Conservation (phyloP, 2,888 invertebrate genomes). For the Sarcophaga caerulescens region DNA sequence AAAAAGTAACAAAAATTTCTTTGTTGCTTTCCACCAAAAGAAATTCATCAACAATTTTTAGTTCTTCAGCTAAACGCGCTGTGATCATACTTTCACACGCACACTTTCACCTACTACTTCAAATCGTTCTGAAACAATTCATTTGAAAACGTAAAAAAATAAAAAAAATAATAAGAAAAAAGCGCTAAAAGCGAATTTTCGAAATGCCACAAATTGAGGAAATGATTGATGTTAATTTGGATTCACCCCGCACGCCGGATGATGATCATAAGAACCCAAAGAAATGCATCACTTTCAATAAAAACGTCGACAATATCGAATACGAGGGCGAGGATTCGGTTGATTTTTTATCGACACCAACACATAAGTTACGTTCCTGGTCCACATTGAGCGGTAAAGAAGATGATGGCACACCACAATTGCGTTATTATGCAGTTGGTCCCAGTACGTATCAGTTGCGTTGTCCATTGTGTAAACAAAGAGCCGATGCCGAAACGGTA, state of each 20-base stretch:
- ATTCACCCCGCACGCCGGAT: conserved; percentile 69
- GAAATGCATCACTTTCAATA: conserved; percentile 52
- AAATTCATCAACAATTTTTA: conserved; percentile 23
- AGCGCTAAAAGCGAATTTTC: background rate
- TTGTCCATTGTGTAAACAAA: conserved; percentile 77
- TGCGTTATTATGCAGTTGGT: conserved; percentile 78
- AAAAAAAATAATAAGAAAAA: too few relatives aligned
- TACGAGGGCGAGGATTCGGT: conserved; percentile 42
- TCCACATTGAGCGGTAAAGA: conserved; percentile 34
- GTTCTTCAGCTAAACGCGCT: conserved; percentile 43
- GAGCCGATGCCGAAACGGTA: conserved; percentile 75
- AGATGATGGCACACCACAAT: conserved; percentile 73
- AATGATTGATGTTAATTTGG: conserved; percentile 74
- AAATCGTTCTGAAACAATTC: background rate
- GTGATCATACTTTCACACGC: conserved; percentile 42
- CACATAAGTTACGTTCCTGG: conserved; percentile 34
- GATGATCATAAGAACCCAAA: conserved; percentile 52
- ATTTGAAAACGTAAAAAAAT: background rate
- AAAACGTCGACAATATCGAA: conserved; percentile 45
- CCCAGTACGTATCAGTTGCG: conserved; percentile 75
- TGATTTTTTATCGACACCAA: conserved; percentile 5
- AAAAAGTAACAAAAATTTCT: background rate
- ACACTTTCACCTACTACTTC: background rate
- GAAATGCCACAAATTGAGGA: conserved; percentile 63
- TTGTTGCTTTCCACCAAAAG: conserved; percentile 3